Evolutionary conservation across 2,113 vertebrate species (phyloP).

Genomic region (Micromys minutus): DNA sequence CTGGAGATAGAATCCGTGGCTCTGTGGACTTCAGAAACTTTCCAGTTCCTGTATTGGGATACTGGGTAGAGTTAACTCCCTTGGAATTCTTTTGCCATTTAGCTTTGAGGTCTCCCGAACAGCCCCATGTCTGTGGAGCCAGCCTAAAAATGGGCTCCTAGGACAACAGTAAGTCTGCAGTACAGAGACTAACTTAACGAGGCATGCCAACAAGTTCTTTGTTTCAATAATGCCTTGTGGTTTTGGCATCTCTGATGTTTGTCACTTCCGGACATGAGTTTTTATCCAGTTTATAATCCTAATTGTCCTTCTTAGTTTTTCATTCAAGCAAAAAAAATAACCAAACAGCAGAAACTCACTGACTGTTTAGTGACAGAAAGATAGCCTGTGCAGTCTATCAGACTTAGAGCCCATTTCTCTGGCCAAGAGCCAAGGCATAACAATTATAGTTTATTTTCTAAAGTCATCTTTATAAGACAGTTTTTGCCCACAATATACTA

Average conservation of each 20-base stretch:
- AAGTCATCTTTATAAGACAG: not conserved
- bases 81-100: not conserved
- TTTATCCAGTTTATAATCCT: slow-evolving; percentile 5
- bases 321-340: not conserved
- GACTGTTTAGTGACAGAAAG: not conserved
- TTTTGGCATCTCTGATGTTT: not conserved
- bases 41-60: not conserved
- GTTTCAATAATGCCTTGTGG: not conserved
- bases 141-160: not conserved
- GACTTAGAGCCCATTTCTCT: not conserved
- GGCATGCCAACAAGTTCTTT: not conserved
- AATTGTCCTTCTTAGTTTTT: not conserved
- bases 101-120: not conserved
- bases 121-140: not conserved
- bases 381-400: not conserved
- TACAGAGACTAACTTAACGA: not conserved
- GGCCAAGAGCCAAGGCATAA: not conserved
- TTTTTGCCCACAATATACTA: not conserved
- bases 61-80: not conserved
- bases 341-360: not conserved
- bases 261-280: not conserved
- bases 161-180: not conserved
- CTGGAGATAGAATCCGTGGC: not conserved
- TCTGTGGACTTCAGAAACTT: not conserved
- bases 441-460: slow-evolving; percentile 1